Evolutionary conservation across 2,113 vertebrate species (phyloP), one percentile per base, ranked within the genome.

Genomic region (Podarcis muralis): DNA sequence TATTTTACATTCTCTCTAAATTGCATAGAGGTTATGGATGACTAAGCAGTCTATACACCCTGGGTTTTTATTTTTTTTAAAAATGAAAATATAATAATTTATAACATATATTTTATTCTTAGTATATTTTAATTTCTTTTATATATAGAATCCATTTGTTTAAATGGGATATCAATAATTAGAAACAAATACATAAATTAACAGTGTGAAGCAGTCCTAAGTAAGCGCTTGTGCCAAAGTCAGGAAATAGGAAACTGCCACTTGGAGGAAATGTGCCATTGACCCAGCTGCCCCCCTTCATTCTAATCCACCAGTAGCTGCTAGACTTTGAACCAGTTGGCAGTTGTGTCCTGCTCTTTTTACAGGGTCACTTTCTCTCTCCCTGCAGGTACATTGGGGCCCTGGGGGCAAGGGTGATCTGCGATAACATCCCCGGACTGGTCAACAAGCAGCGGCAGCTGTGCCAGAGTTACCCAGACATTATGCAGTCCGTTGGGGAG

Each of bases 401-500:
- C 0, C 97, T 99, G 81, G 99, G 99, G 0, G 98, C 98, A 0
- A 97, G 98, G 72, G 99, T 99, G 90, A 99, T 99, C 96, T 99
- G 99, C 27, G 98, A 99, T 79, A 99, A 99, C 93, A 99, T 99
- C 94, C 99, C 99, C 0, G 99, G 99, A 27, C 94, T 99, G 96
- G 98, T 99, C 92, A 99, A 98, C 94, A 99, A 98, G 95, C 99
- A 99, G 96, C 96, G 98, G 65, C 99, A 99, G 90, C 96, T 99
- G 89, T 99, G 99, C 95, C 99, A 99, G 96, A 97, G 98, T 76
- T 98, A 99, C 91, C 98, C 99, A 0, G 99, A 99, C 94, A 98
- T 99, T 96, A 99, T 99, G 99, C 99, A 99, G 94, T 98, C 99
- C 0, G 98, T 99, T 7, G 98, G 99, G 0, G 98, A 99, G 87